Conservation (phyloP, 2,888 invertebrate species). For the Allolobophora icterica region DNA sequence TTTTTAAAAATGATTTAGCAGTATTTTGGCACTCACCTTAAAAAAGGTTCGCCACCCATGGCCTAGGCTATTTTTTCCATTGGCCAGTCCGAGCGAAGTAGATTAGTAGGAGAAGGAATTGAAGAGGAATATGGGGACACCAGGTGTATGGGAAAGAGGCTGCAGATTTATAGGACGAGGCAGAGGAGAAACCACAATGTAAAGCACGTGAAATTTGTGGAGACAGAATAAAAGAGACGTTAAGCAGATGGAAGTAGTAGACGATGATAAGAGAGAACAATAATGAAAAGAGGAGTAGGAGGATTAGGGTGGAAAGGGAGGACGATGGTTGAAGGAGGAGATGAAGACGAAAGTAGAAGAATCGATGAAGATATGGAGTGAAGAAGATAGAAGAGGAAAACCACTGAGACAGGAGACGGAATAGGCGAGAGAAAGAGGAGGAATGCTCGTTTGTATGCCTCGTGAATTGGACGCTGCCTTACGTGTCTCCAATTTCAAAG, state of each 20-base stretch:
- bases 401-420: neutral
- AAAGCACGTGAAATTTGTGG: neutral
- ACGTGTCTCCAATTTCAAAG: conserved; percentile 12
- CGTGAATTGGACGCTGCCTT: neutral
- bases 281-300: no score
- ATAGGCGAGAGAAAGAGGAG: neutral
- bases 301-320: no score
- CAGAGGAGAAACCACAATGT: neutral
- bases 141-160: neutral
- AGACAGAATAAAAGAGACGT: neutral
- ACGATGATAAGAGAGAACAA: neutral
- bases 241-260: neutral
- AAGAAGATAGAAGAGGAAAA: neutral
- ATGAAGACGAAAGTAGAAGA: neutral
- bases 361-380: neutral
- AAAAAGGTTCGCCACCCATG: no score
- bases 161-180: neutral
- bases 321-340: neutral
- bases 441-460: neutral
- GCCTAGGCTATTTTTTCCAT: neutral
- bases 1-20: no score
- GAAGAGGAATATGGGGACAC: neutral
- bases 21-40: no score
- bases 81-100: neutral
- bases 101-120: neutral